Base-by-base conservation (phyloP, 2,888 invertebrate species). In the Netelia virgata region DNA sequence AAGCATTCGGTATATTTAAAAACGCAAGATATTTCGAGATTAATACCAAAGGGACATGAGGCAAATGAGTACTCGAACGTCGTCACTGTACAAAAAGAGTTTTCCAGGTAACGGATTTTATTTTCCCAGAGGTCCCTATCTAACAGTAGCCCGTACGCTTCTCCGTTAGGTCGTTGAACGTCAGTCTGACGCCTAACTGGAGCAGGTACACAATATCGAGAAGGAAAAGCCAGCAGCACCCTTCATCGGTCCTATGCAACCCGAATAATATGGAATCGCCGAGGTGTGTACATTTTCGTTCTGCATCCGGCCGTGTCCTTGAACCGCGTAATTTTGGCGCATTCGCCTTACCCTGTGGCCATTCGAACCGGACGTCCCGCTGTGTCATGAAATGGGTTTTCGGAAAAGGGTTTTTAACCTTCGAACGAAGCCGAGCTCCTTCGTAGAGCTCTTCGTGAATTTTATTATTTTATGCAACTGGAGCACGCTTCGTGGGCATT, bases 401-500 rank as follows among this genome's bases (percentile, higher is more conserved):
- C 78, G 64, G 78, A 80, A 89, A 91, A 90, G 89, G 91, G 91
- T 87, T 90, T 91, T 88, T 86, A 88, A 86, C 89, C 89, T 90
- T 89, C 87, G 74, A 70, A 63, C 20, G 28, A 55, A n/a, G 14
- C 9, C 10, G 59, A 36, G 36, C 16, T 50, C 50, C 23, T 47
- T 16, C 41, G 14, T 41, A 59, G 77, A 55, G 50, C 16, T 80
- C 69, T 50, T 53, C 75, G 76, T 28, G 59, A 55, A 78, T 86
- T 91, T 91, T 90, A 90, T 91, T 90, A 90, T 91, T 92, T 88
- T 90, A 89, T 90, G 88, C 88, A 91, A 91, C 88, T 91, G 88
- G 90, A 90, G 90, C 90, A 91, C 90, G 90, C 89, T 87, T 47
- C 82, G 82, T 59, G 16, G 61, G 61, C 73, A 89, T 90, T 91